Evolutionary conservation across 2,888 invertebrate genomes (phyloP).

Genomic region (Cephus runcator): DNA sequence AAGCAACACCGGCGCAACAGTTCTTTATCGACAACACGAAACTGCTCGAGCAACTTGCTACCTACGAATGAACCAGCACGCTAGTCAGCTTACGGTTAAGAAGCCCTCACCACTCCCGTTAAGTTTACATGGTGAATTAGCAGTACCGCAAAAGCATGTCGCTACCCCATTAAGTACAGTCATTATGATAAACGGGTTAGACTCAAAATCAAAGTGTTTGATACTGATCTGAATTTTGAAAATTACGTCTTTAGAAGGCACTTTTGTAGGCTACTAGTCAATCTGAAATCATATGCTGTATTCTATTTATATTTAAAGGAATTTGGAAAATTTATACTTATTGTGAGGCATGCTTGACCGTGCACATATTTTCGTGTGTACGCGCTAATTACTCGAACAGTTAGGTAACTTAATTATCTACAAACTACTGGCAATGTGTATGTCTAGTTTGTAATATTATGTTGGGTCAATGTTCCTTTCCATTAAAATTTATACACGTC

Average conservation of each 20-base stretch:
- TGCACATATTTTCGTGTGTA: conserved; percentile 6
- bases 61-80: conserved; percentile 16
- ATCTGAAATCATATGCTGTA: neutral
- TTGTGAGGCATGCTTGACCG: neutral
- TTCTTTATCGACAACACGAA: neutral
- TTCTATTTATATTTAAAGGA: neutral
- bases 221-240: neutral
- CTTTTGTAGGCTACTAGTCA: neutral
- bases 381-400: conserved; percentile 14
- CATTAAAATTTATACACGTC: neutral
- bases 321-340: neutral
- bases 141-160: conserved; percentile 2
- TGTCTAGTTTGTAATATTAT: conserved; percentile 1
- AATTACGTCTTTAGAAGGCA: neutral
- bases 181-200: neutral
- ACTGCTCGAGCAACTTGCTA: conserved; percentile 10
- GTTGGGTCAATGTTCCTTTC: conserved; percentile 11
- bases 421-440: neutral
- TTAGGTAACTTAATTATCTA: conserved; percentile 10
- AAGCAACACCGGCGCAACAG: neutral
- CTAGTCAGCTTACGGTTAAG: conserved; percentile 17
- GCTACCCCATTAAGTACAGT: neutral
- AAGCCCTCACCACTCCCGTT: conserved; percentile 20
- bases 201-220: neutral
- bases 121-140: conserved; percentile 17